Percentiles rank a stretch among this genome's conserved stretches.
Evolutionary conservation across 2,113 vertebrate species (phyloP).

Genomic region (Poecile atricapillus): DNA sequence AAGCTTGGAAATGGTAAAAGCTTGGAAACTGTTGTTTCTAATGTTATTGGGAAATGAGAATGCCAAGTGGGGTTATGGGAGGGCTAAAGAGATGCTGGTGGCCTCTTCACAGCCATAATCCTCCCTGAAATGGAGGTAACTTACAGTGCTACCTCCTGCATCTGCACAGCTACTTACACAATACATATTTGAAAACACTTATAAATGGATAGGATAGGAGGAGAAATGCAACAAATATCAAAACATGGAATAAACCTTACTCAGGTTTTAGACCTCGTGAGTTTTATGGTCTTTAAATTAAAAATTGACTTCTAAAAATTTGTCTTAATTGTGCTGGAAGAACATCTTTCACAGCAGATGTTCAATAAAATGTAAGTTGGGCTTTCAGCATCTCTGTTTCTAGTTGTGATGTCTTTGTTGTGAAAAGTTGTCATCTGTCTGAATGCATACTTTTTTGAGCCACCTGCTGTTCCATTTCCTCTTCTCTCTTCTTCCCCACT

Average conservation of each 20-base stretch:
- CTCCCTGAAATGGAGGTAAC: background rate
- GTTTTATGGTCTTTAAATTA: background rate
- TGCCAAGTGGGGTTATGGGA: fast-evolving
- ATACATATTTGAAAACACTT: background rate
- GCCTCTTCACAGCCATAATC: background rate
- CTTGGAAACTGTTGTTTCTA: background rate
- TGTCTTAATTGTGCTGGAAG: background rate
- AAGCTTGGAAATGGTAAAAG: background rate
- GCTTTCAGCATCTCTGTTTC: background rate
- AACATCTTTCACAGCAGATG: background rate
- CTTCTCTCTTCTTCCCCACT: background rate
- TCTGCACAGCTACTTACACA: background rate
- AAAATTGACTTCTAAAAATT: background rate
- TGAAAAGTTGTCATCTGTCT: background rate
- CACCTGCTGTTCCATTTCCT: background rate
- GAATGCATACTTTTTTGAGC: background rate
- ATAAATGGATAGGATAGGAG: background rate
- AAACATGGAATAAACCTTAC: background rate
- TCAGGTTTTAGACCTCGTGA: background rate
- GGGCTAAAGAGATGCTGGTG: background rate
- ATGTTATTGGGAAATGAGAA: background rate
- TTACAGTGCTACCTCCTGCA: background rate
- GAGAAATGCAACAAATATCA: background rate
- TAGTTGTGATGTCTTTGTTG: background rate
- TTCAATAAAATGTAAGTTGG: background rate